These are phyloP conservation scores for Chironomus striatipennis DNA, from an alignment of 1,140 invertebrate genomes.

Conservation along the genomic window DNA sequence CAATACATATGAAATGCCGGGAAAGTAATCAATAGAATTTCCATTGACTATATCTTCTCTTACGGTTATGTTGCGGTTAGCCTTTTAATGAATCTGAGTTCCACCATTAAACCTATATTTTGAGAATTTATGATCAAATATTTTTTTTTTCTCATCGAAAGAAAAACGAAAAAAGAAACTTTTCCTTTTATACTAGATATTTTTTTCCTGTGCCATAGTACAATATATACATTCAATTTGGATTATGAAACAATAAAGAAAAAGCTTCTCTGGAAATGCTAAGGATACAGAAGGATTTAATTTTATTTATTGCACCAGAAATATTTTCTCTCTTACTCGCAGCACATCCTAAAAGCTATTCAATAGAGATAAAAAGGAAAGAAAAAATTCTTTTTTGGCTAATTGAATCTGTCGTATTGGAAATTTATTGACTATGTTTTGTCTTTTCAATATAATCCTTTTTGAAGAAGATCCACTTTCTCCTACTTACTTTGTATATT, in stretches of 20 bases:
- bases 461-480: too few relatives aligned
- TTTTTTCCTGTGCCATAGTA: not conserved
- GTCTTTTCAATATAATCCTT: not conserved
- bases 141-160: not conserved
- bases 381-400: not conserved
- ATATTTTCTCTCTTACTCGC: not conserved
- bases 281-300: not conserved
- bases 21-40: too few relatives aligned
- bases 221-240: not conserved
- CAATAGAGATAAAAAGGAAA: not conserved
- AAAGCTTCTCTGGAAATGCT: not conserved
- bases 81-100: too few relatives aligned
- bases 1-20: too few relatives aligned
- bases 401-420: conserved; percentile 17
- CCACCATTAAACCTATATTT: not conserved
- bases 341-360: not conserved
- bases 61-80: not conserved
- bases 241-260: conserved; percentile 20
- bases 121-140: not conserved
- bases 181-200: not conserved
- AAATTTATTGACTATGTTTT: conserved; percentile 12
- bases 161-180: not conserved
- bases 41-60: not conserved
- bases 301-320: conserved; percentile 13
- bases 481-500: too few relatives aligned